phyloP scores from a whole-genome alignment of 2,888 invertebrate species.

The Rotaria macrura region DNA sequence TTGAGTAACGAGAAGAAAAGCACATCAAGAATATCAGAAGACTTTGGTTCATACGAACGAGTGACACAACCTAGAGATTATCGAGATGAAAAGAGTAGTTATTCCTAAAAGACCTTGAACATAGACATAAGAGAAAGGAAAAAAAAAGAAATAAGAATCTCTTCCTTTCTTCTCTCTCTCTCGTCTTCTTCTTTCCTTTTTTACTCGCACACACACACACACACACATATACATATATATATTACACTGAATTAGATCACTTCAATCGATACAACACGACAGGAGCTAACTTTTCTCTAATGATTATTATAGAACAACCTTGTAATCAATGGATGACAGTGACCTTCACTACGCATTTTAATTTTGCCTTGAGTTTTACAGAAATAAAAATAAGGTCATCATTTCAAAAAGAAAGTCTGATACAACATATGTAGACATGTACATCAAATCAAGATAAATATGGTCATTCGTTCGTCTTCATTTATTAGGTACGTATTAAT shows the following conservation, averaged over 20 bases:
- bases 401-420: background rate
- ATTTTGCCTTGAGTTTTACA: background rate
- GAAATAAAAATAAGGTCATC: background rate
- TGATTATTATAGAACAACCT: background rate
- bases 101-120: background rate
- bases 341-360: background rate
- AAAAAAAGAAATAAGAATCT: background rate
- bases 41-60: background rate
- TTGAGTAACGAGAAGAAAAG: too few relatives aligned
- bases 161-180: background rate
- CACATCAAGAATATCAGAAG: too few relatives aligned
- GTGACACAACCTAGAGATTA: background rate
- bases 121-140: background rate
- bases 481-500: background rate
- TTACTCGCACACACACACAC: too few relatives aligned
- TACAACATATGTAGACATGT: background rate
- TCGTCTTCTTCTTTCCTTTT: background rate
- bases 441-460: background rate
- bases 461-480: background rate
- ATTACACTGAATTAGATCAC: background rate
- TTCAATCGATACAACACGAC: background rate
- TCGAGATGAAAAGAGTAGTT: background rate
- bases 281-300: background rate
- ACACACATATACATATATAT: background rate
- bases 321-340: slow-evolving; percentile 3